Evolutionary conservation across 2,888 invertebrate genomes (phyloP), one percentile per base, ranked within the genome.

Genomic region (Sturmia bella): DNA sequence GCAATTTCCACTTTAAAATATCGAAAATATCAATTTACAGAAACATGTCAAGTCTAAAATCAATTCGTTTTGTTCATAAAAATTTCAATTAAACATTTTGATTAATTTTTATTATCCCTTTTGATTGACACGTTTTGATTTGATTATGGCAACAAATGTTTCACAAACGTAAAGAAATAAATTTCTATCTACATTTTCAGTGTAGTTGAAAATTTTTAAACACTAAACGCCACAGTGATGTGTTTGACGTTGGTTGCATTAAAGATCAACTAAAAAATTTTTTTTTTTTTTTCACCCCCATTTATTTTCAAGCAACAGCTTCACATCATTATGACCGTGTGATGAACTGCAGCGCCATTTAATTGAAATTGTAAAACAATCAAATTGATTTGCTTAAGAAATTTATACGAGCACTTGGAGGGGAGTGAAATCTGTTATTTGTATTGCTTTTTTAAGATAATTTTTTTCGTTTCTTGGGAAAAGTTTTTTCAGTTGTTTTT

Each of bases 271-370:
- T 6, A 3, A 27, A 27, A 3, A 27, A 6, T 27, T 27, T 27
- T 27, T 6, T 27, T 27, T 27, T 27, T 6, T 6, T 27, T 27
- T 27, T 6, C 27, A 3, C 27, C 27, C 27, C 27, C 27, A 6
- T 6, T 27, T 27, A 27, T 6, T 27, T 27, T n/a, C 54, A 15
- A 37, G 41, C 48, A 63, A 37, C 57, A 50, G 66, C n/a, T n/a
- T 41, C 56, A 64, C 50, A 32, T 32, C 24, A 11, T 27, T 76
- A 13, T 24, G 52, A 70, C 52, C 61, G 61, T 64, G 63, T 39
- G 74, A 45, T 57, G 73, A 72, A 73, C 87, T 85, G 86, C 87
- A 86, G 87, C 87, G 87, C 86, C 87, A 86, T 88, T 87, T 87
- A 87, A 88, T 89, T 87, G 85, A 86, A 86, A 86, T 63, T 66